Conservation (phyloP, 1,140 invertebrate species). For the Drosophila rufa region DNA sequence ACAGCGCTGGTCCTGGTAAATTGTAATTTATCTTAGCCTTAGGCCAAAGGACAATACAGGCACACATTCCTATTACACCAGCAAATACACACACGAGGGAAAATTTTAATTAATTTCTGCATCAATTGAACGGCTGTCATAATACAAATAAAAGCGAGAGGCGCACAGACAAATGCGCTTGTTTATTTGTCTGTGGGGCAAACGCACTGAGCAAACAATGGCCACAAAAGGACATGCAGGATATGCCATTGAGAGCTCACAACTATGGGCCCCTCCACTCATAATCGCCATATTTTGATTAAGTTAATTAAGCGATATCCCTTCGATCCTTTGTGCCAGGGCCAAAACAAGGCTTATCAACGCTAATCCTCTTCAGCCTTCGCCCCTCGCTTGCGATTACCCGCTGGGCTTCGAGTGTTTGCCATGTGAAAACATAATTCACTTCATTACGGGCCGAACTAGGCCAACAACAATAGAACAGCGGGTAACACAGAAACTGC, state of each 20-base stretch:
- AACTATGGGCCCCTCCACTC: constrained; percentile 1
- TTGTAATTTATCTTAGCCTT: constrained; percentile 59
- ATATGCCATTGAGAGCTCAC: constrained; percentile 19
- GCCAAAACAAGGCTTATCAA: constrained; percentile 60
- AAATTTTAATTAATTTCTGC: constrained; percentile 80
- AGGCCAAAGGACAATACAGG: constrained; percentile 47
- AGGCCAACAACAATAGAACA: constrained; percentile 61
- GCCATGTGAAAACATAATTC: constrained; percentile 75
- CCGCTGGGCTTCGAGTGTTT: constrained; percentile 66
- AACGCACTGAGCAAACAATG: constrained; percentile 62
- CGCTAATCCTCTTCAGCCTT: constrained; percentile 24
- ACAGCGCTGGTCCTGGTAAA: constrained; percentile 36
- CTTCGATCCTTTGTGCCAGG: constrained; percentile 22
- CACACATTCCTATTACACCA: constrained; percentile 29
- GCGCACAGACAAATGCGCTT: constrained; percentile 28
- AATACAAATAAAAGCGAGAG: constrained; percentile 69
- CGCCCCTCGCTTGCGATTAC: constrained; percentile 35
- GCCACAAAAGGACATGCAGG: constrained; percentile 54
- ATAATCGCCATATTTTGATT: constrained; percentile 82
- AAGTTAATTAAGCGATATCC: constrained; percentile 81
- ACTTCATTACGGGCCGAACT: constrained; percentile 68
- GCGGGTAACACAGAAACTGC: constrained; percentile 39
- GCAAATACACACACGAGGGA: constrained; percentile 18
- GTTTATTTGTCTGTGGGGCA: constrained; percentile 68
- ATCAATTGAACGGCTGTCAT: constrained; percentile 70